Percentiles rank a stretch among this genome's conserved stretches.
phyloP scores from a whole-genome alignment of 2,888 invertebrate genomes.

The Creontiades dilutus region DNA sequence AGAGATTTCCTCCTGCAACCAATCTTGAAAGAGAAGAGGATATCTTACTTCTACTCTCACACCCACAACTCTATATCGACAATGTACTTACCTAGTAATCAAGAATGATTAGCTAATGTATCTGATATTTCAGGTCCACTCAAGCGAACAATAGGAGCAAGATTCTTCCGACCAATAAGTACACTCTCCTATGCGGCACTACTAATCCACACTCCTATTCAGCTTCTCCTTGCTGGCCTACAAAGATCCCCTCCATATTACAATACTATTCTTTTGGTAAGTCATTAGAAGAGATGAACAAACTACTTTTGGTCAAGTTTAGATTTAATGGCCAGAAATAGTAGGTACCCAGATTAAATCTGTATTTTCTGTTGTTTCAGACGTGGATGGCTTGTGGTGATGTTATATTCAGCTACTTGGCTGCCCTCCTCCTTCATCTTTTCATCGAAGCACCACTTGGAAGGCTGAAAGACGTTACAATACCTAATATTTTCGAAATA shows the following conservation, averaged over 20 bases:
- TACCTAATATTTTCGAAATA: not conserved
- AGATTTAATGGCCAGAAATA: no score
- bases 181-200: constrained; percentile 73
- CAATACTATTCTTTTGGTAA: constrained; percentile 71
- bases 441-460: constrained; percentile 75
- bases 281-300: no score
- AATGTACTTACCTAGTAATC: no score
- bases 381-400: constrained; percentile 76
- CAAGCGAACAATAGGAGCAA: constrained; percentile 64
- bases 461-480: constrained; percentile 11
- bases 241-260: constrained; percentile 70
- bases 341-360: no score
- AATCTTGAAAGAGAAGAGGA: no score
- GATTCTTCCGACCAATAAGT: constrained; percentile 70
- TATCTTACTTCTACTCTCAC: no score
- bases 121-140: constrained; percentile 65
- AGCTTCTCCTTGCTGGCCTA: constrained; percentile 69
- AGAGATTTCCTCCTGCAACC: no score
- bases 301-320: no score
- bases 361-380: constrained; percentile 71
- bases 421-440: constrained; percentile 74
- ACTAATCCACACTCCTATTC: constrained; percentile 73
- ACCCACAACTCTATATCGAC: no score
- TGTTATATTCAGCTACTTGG: constrained; percentile 74
- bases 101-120: no score